Evolutionary conservation across 2,888 invertebrate species (phyloP), one percentile per base, ranked within the genome.

Genomic region (Cephus rjabovi): DNA sequence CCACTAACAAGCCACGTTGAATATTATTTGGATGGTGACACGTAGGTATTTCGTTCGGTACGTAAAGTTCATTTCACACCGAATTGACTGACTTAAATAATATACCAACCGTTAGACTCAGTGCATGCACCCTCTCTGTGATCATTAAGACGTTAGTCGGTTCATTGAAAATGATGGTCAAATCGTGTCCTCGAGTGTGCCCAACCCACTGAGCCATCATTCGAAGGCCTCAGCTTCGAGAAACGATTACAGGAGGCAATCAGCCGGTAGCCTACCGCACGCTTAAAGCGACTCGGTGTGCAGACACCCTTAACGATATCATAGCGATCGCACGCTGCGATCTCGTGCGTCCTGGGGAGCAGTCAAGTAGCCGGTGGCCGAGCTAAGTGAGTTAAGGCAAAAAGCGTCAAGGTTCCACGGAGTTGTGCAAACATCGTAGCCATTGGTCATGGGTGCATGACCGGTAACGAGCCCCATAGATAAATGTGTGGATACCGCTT

Each of bases 361-460:
- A 77, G 76, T 83, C 82, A 78, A 84, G 80, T 79, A 80, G 73
- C 79, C 81, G 81, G 74, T 79, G 74, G 76, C 76, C 77, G 76
- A 30, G 34, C 74, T 37, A 33, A 81, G 81, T 74, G 79, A 82
- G 74, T 73, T 76, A 77, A 80, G 77, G 83, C 81, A 86, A 85
- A 85, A 86, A 85, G 77, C 85, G 74, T 81, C 85, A 86, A 86
- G 85, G 86, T 84, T 81, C 81, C 76, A 68, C 69, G 80, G 81
- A 79, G 79, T 79, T 79, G 83, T 84, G 80, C 79, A 79, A 86
- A 85, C 82, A 83, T 85, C 81, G 79, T 80, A 81, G 83, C 75
- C 81, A 84, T 84, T 82, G 83, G 80, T 78, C 79, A 81, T 78
- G 81, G 82, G 80, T 85, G 78, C 79, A 83, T 81, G 86, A 84